A percentile compares a stretch with the other conserved stretches of the same genome.
Conservation (phyloP, 2,888 invertebrate genomes). For the Nemotelus pantherinus region DNA sequence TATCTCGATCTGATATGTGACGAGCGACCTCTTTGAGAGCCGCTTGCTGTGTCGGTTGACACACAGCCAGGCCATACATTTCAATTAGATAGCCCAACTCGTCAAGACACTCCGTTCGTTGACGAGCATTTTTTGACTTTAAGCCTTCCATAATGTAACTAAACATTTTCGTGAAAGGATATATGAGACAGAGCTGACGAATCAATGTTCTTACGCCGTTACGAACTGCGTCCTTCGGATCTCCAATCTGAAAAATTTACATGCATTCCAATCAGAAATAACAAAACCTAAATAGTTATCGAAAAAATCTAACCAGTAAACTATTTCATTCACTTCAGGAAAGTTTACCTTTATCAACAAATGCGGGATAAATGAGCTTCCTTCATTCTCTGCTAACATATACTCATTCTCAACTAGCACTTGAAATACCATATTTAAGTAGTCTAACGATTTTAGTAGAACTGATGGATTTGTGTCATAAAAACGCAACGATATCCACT, state of each 20-base stretch:
- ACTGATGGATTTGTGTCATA: slow-evolving; percentile 99
- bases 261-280: neutral
- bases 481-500: slow-evolving; percentile 96
- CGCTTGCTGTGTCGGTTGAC: slow-evolving; percentile 80
- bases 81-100: slow-evolving; percentile 88
- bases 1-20: slow-evolving; percentile 96
- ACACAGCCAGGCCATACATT: slow-evolving; percentile 83
- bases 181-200: slow-evolving; percentile 84
- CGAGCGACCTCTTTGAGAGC: slow-evolving; percentile 88
- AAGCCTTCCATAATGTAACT: slow-evolving; percentile 92
- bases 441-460: slow-evolving; percentile 93
- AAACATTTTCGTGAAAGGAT: slow-evolving; percentile 89
- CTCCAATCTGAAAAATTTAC: slow-evolving; percentile 76
- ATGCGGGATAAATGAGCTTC: slow-evolving; percentile 93
- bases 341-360: slow-evolving; percentile 82
- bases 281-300: neutral
- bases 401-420: slow-evolving; percentile 83
- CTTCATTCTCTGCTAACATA: slow-evolving; percentile 89
- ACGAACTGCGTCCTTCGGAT: slow-evolving; percentile 94
- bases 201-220: slow-evolving; percentile 88
- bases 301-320: neutral
- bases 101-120: slow-evolving; percentile 95
- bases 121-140: slow-evolving; percentile 96
- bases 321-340: neutral
- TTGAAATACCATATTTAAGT: slow-evolving; percentile 84